Base-by-base conservation (phyloP, 2,113 vertebrate species). In the Dasypus novemcinctus region DNA sequence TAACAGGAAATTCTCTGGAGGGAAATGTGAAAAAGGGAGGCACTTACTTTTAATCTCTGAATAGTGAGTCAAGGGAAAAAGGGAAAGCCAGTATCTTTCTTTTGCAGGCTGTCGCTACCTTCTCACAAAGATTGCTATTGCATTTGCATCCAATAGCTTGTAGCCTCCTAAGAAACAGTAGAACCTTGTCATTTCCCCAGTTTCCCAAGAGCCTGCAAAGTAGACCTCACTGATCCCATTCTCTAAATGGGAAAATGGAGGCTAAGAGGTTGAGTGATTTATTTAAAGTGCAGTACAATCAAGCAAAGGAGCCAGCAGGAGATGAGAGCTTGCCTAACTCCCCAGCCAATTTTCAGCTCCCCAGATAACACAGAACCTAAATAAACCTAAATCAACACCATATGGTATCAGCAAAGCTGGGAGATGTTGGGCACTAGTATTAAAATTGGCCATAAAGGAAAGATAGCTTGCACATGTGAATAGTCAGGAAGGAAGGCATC, bases 361-460 rank as follows among this genome's bases (percentile, higher is more conserved):
- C 96, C 82, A 95, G 94, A 95, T 97, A 95, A 95, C 85, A 83
- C 59, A 91, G 89, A 96, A 76, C 92, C 85, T 95, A 96, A 97
- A 96, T 97, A 97, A 97, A 97, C 93, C 78, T 93, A 93, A 96
- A 97, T 96, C 96, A 98, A 97, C 95, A 95, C 96, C 96, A 97
- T 98, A 98, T 97, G 96, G 95, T 94, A 87, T 84, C 94, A 69
- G 91, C 94, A 96, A 95, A 94, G 95, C 59, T 36, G 57, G 80
- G 38, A 52, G 31, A 94, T 96, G 83, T 90, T 93, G 88, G 96
- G 93, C 87, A 84, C 75, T 95, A 14, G 4, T 68, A 95, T 96
- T 96, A 95, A 96, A 96, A 96, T 94, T 59, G 63, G 93, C 95
- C 92, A 76, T 94, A 91, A 95, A 96, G 91, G 85, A 92, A 96